Evolutionary conservation across 2,888 invertebrate species (phyloP).

Genomic region (Apoderus coryli): DNA sequence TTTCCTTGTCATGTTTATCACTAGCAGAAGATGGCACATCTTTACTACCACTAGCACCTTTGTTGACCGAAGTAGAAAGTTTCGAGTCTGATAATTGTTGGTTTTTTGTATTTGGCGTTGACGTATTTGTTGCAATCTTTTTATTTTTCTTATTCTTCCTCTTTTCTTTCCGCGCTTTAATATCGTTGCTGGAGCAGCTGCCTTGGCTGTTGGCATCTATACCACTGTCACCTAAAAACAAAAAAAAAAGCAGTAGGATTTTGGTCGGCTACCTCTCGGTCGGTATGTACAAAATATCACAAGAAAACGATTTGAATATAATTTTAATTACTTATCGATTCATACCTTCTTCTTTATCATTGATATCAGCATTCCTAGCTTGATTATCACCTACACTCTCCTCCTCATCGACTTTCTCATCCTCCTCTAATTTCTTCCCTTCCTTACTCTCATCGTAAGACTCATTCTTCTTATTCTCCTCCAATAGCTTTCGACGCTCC

Average conservation of each 20-base stretch:
- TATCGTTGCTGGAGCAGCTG: constrained; percentile 75
- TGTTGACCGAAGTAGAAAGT: constrained; percentile 15
- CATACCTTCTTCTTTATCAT: constrained; percentile 65
- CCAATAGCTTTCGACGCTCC: constrained; percentile 63
- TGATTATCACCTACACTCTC: constrained; percentile 23
- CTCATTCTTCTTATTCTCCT: constrained; percentile 58
- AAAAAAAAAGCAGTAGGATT: too few species aligned
- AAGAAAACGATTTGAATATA: too few species aligned
- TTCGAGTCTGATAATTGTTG: constrained; percentile 12
- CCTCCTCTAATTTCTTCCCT: constrained; percentile 41
- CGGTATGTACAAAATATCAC: too few species aligned
- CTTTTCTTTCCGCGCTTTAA: constrained; percentile 49
- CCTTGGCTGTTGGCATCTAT: constrained; percentile 83
- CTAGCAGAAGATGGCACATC: constrained; percentile 15
- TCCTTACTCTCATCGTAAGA: constrained; percentile 46
- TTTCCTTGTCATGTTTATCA: constrained; percentile 16
- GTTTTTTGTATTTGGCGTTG: constrained; percentile 12
- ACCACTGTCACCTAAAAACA: constrained; percentile 71
- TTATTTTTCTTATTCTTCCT: constrained; percentile 51
- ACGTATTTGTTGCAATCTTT: constrained; percentile 17
- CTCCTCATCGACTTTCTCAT: constrained; percentile 46
- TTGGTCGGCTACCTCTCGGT: too few species aligned
- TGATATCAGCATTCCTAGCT: constrained; percentile 28
- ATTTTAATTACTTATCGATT: too few species aligned
- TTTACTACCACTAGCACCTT: constrained; percentile 23